A percentile compares a stretch with the other conserved stretches of the same genome.
These are phyloP conservation scores for Manis pentadactyla DNA, from an alignment of 2,797 vertebrate species.

Conservation along the genomic window DNA sequence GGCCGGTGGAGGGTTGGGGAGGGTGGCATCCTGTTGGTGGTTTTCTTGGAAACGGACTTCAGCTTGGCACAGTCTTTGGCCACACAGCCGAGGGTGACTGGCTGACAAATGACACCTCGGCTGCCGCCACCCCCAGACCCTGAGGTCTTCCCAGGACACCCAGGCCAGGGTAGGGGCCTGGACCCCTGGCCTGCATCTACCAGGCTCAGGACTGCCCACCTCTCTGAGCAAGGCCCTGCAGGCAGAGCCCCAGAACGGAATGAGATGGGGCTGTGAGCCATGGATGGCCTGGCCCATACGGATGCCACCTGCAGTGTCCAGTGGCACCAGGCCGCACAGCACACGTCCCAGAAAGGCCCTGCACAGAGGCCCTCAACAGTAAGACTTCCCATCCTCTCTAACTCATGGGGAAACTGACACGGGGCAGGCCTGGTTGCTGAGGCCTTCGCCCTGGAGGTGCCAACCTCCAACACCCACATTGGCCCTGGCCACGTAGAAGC, in stretches of 20 bases:
- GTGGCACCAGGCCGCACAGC: accelerated
- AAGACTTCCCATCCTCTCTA: background rate
- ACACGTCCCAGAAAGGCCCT: background rate
- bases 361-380: background rate
- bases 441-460: background rate
- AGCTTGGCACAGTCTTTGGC: background rate
- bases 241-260: background rate
- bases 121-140: background rate
- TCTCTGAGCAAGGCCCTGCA: background rate
- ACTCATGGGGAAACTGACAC: background rate
- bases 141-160: accelerated
- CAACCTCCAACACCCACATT: background rate
- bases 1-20: too few relatives aligned
- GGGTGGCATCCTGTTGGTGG: background rate
- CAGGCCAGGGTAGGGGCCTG: background rate
- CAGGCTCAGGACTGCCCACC: background rate
- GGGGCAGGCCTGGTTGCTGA: background rate
- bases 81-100: background rate
- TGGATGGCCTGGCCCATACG: background rate
- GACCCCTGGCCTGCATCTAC: accelerated
- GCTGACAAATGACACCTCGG: accelerated
- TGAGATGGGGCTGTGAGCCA: background rate
- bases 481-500: background rate
- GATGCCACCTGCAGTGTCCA: accelerated
- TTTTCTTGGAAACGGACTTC: background rate